Evolutionary conservation across 2,888 invertebrate genomes (phyloP).

Genomic region (Phorcus lineatus): DNA sequence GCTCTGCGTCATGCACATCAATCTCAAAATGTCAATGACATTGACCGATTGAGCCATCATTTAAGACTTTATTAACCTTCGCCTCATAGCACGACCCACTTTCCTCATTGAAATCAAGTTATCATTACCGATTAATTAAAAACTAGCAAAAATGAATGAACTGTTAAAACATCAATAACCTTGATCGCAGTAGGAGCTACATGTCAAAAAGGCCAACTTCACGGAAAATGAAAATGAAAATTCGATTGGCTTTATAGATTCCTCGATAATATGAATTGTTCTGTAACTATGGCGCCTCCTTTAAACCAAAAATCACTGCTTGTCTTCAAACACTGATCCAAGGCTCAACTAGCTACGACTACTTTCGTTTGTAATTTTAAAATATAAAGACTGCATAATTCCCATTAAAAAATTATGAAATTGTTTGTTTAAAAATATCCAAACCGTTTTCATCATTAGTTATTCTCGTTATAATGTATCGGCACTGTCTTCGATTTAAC

Average conservation of each 20-base stretch:
- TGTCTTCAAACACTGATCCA: background rate
- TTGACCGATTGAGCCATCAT: background rate
- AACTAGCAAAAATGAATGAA: background rate
- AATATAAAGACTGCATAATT: too few species aligned
- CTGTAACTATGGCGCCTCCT: background rate
- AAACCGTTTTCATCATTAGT: too few species aligned
- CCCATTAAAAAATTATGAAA: too few species aligned
- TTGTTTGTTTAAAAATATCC: too few species aligned
- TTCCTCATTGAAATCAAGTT: background rate
- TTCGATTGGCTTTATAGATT: background rate
- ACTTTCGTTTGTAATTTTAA: background rate
- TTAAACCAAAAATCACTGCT: background rate
- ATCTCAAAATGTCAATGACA: background rate
- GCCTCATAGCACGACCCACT: background rate
- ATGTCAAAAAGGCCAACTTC: background rate
- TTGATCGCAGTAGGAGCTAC: background rate
- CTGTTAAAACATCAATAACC: background rate
- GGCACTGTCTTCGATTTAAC: background rate
- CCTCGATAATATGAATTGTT: background rate
- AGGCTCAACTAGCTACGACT: background rate
- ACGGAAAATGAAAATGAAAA: background rate
- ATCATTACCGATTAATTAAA: background rate
- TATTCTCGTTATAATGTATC: background rate
- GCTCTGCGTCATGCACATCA: background rate
- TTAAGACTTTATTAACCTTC: background rate